phyloP scores from a whole-genome alignment of 2,113 vertebrate species.

The Diadophis punctatus region DNA sequence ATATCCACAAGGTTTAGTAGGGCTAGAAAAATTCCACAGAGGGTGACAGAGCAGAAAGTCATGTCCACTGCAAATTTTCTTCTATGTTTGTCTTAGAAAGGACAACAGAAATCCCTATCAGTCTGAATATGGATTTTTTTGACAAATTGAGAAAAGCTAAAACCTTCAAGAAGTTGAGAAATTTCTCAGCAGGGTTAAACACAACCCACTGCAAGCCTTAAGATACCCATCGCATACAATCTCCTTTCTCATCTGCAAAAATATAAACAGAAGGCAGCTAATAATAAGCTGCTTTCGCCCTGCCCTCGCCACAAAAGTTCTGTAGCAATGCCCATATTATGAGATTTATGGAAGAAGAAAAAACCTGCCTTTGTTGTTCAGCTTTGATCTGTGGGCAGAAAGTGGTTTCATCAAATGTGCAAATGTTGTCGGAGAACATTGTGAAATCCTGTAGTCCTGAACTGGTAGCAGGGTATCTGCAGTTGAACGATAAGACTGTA shows the following conservation, averaged over 20 bases:
- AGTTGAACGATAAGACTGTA: slow-evolving; percentile 8
- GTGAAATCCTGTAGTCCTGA: not conserved
- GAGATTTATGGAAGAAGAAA: not conserved
- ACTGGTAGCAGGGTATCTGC: slow-evolving; percentile 17
- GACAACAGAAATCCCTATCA: not conserved
- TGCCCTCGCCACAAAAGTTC: not conserved
- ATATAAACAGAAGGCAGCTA: slow-evolving; percentile 3
- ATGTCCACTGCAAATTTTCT: not conserved
- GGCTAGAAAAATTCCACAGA: not conserved
- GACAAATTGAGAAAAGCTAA: not conserved
- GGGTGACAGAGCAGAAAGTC: not conserved
- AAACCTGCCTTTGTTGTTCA: not conserved
- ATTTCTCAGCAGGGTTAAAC: not conserved
- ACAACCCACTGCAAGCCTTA: not conserved
- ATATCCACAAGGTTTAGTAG: not conserved
- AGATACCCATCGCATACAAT: not conserved
- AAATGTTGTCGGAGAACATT: slow-evolving; percentile 2
- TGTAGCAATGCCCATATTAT: not conserved
- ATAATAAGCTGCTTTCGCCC: not conserved
- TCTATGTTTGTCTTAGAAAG: not conserved
- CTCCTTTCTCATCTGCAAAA: not conserved
- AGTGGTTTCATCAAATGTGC: slow-evolving; percentile 16
- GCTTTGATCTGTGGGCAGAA: slow-evolving; percentile 9
- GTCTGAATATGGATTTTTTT: not conserved
- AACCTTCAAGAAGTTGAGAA: not conserved